Conservation (phyloP, 2,113 vertebrate genomes). For the Petrocephalus zakoni region DNA sequence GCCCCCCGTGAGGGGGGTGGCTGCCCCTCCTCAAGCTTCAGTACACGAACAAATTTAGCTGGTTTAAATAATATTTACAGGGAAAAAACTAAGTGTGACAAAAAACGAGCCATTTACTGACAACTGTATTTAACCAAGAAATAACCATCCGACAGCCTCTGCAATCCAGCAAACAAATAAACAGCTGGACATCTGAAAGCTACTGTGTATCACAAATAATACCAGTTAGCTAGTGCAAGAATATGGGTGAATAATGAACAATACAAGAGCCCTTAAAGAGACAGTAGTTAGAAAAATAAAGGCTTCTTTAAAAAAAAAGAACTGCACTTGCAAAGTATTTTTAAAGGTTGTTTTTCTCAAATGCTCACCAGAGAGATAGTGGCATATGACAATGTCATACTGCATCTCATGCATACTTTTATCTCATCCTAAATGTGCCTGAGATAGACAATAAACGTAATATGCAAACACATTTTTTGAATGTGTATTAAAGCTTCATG, state of each 20-base stretch:
- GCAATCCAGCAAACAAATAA: background rate
- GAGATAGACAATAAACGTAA: background rate
- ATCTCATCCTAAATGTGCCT: background rate
- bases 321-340: background rate
- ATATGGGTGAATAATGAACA: background rate
- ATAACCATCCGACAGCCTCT: background rate
- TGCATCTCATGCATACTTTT: background rate
- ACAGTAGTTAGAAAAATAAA: background rate
- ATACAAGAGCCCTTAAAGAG: background rate
- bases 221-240: background rate
- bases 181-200: background rate
- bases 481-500: no score
- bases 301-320: background rate
- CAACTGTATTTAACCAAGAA: background rate
- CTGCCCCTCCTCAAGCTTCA: background rate
- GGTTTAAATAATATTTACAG: background rate
- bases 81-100: background rate
- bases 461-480: background rate
- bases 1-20: background rate
- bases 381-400: background rate
- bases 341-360: background rate
- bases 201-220: background rate
- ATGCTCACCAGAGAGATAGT: background rate
- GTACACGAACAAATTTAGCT: background rate
- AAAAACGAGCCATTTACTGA: background rate